Evolutionary conservation across 2,888 invertebrate genomes (phyloP).

Genomic region (Eupithecia insigniata): DNA sequence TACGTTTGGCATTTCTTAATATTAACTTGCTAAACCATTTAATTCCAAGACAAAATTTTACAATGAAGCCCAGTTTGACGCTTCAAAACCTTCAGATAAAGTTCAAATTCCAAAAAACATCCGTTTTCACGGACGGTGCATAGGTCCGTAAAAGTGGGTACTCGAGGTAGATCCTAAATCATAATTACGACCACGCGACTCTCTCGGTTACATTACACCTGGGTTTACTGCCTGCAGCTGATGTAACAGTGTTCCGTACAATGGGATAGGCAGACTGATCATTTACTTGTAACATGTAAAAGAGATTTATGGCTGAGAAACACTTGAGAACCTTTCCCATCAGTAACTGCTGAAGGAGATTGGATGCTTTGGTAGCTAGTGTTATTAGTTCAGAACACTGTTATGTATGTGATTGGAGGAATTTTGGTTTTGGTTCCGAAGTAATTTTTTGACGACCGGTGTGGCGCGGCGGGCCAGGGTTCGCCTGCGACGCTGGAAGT

Average conservation of each 20-base stretch:
- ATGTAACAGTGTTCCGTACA: neutral
- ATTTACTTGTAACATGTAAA: constrained; percentile 4
- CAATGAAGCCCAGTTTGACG: neutral
- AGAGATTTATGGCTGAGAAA: constrained; percentile 1
- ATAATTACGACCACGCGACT: constrained; percentile 3
- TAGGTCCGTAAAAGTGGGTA: neutral
- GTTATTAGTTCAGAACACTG: too few relatives aligned
- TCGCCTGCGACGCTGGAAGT: too few relatives aligned
- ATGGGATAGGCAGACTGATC: constrained; percentile 2
- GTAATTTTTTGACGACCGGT: too few relatives aligned
- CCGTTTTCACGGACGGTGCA: neutral
- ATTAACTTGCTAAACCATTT: neutral
- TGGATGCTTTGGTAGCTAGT: neutral
- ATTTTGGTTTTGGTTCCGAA: too few relatives aligned
- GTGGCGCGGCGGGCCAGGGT: too few relatives aligned
- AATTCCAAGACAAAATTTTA: neutral
- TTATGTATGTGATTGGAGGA: too few relatives aligned
- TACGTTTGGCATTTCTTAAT: neutral
- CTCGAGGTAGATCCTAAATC: constrained; percentile 5
- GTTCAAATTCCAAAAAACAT: neutral
- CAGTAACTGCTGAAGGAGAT: neutral
- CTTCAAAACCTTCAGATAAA: neutral
- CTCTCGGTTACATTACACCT: neutral
- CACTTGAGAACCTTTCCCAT: neutral
- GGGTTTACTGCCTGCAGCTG: neutral